phyloP scores from a whole-genome alignment of 2,888 invertebrate genomes.

The Podabrus alpinus region DNA sequence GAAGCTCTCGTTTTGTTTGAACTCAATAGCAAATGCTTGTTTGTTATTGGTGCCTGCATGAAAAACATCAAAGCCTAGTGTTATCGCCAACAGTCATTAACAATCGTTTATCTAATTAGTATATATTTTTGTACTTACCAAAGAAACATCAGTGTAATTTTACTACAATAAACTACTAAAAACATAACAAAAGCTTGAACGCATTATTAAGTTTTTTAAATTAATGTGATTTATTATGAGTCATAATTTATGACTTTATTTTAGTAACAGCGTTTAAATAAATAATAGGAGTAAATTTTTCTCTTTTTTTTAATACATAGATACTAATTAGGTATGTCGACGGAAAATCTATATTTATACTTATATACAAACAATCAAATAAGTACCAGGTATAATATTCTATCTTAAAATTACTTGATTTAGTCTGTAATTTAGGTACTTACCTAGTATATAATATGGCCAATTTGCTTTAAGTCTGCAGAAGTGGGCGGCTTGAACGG shows the following conservation, averaged over 20 bases:
- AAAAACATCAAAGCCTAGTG: neutral
- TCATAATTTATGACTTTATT: too few relatives aligned
- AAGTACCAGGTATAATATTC: neutral
- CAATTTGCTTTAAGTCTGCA: too few relatives aligned
- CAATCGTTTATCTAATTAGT: conserved; percentile 1
- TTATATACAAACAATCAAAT: too few relatives aligned
- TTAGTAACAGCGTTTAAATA: neutral
- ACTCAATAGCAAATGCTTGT: neutral
- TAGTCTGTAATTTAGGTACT: too few relatives aligned
- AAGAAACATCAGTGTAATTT: neutral
- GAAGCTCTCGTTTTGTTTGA: neutral
- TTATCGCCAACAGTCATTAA: conserved; percentile 1
- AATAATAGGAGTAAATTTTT: neutral
- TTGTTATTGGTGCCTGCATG: neutral
- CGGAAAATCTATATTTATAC: neutral
- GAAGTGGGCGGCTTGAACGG: too few relatives aligned
- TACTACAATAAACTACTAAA: neutral
- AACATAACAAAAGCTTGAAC: neutral
- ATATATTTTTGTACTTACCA: neutral
- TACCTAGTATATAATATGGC: too few relatives aligned
- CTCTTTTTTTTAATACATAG: neutral
- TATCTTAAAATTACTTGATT: too few relatives aligned
- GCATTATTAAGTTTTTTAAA: neutral
- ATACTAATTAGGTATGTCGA: neutral
- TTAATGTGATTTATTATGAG: neutral